A percentile compares a stretch with the other conserved stretches of the same genome.
These are phyloP conservation scores for Ceriagrion tenellum DNA, from an alignment of 2,888 invertebrate genomes.

Conservation along the genomic window DNA sequence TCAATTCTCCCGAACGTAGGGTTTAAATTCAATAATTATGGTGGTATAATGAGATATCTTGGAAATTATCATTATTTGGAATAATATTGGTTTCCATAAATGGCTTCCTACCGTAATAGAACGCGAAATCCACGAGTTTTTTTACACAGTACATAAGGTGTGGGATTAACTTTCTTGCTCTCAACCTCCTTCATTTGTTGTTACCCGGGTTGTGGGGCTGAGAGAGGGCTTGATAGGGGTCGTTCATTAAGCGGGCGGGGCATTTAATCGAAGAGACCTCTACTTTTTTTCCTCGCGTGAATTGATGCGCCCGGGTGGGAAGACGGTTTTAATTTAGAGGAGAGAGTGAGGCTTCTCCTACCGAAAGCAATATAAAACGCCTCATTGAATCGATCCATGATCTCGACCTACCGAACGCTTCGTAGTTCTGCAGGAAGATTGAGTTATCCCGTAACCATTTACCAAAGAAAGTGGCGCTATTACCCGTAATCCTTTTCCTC, in stretches of 20 bases:
- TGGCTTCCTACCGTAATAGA: too few species aligned
- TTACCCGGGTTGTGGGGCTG: too few species aligned
- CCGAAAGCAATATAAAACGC: conserved; percentile 18
- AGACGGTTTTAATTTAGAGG: neutral
- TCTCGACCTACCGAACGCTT: neutral
- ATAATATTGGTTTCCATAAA: too few species aligned
- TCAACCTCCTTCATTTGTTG: too few species aligned
- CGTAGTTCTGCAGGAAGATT: neutral
- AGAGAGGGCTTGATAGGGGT: too few species aligned
- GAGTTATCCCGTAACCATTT: neutral
- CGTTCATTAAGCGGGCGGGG: neutral
- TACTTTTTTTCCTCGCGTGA: neutral
- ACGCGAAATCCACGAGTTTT: too few species aligned
- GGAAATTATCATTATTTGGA: too few species aligned
- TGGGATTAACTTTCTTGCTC: too few species aligned
- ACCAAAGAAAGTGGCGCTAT: neutral
- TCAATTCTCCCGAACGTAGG: too few species aligned
- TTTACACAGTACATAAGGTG: too few species aligned
- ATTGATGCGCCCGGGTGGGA: conserved; percentile 10
- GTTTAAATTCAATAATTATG: too few species aligned
- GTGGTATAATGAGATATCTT: too few species aligned
- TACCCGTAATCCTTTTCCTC: neutral
- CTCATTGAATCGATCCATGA: neutral
- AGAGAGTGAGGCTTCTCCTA: neutral
- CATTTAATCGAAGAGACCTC: neutral